A percentile compares a stretch with the other conserved stretches of the same genome.
Conservation (phyloP, 1,140 invertebrate species). For the Melitaea cinxia region DNA sequence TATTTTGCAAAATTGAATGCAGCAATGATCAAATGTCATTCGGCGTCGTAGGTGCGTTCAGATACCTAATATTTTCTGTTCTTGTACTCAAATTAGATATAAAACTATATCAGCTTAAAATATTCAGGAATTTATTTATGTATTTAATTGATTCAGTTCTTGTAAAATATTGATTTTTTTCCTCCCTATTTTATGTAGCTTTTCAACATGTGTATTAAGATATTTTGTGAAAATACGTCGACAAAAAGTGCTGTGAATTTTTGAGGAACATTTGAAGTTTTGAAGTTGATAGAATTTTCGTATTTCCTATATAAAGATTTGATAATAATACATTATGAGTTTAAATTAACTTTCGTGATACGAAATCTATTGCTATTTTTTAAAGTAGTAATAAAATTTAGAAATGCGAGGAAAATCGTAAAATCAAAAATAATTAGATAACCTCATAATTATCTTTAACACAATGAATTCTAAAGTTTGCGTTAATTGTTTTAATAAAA, state of each 20-base stretch:
- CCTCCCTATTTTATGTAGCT: too few species aligned
- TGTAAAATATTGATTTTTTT: neutral
- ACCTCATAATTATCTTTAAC: slow-evolving; percentile 54
- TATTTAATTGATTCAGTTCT: neutral
- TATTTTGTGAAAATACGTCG: too few species aligned
- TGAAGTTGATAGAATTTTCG: neutral
- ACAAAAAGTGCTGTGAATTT: too few species aligned
- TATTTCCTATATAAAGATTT: neutral
- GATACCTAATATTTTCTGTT: slow-evolving; percentile 11
- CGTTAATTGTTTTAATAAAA: slow-evolving; percentile 70
- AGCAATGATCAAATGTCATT: slow-evolving; percentile 21
- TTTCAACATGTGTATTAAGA: too few species aligned
- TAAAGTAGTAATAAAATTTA: neutral
- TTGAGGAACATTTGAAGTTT: neutral
- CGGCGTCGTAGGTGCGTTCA: slow-evolving; percentile 25
- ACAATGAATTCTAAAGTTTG: slow-evolving; percentile 71
- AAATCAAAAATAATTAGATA: slow-evolving; percentile 35
- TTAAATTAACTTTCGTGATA: neutral
- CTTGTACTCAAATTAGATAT: neutral
- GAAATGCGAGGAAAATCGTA: neutral
- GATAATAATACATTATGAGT: slow-evolving; percentile 1
- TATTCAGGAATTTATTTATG: neutral
- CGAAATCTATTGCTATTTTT: neutral
- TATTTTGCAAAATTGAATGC: neutral
- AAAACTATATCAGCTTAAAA: neutral